Evolutionary conservation across 2,888 invertebrate species (phyloP).

Genomic region (Pantelozetes paolii): DNA sequence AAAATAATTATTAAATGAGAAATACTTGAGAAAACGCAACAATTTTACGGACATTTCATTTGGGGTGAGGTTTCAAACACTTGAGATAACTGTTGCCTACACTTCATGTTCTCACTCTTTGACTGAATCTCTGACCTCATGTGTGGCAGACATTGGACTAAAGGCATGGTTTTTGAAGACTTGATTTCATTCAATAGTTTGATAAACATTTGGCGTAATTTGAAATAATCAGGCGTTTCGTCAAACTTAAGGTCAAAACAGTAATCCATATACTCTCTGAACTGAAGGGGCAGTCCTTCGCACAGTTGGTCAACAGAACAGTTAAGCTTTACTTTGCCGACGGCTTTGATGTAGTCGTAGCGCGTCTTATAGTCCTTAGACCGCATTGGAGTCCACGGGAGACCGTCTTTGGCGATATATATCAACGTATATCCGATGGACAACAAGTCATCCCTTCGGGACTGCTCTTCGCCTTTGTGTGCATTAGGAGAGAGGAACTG

Average conservation of each 20-base stretch:
- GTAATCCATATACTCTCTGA: background rate
- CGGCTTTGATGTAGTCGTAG: background rate
- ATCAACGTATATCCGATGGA: constrained; percentile 10
- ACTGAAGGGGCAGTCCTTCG: background rate
- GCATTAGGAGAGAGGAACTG: constrained; percentile 13
- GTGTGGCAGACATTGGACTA: background rate
- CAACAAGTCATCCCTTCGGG: constrained; percentile 26
- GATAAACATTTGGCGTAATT: background rate
- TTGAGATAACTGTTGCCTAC: background rate
- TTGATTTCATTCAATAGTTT: background rate
- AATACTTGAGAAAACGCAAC: too few species aligned
- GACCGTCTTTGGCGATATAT: background rate
- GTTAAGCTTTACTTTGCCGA: background rate
- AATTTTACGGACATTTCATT: constrained; percentile 1
- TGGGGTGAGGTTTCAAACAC: background rate
- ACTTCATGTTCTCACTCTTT: too few species aligned
- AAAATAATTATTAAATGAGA: background rate
- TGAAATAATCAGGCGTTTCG: background rate
- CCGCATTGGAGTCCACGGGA: background rate
- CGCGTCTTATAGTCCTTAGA: background rate
- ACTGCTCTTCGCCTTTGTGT: constrained; percentile 22
- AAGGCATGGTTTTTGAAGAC: background rate
- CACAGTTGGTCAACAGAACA: constrained; percentile 7
- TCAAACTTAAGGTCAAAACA: background rate
- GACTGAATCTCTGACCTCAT: too few species aligned